Evolutionary conservation across 2,113 vertebrate species (phyloP).

Genomic region (Gymnocephalus cernua): DNA sequence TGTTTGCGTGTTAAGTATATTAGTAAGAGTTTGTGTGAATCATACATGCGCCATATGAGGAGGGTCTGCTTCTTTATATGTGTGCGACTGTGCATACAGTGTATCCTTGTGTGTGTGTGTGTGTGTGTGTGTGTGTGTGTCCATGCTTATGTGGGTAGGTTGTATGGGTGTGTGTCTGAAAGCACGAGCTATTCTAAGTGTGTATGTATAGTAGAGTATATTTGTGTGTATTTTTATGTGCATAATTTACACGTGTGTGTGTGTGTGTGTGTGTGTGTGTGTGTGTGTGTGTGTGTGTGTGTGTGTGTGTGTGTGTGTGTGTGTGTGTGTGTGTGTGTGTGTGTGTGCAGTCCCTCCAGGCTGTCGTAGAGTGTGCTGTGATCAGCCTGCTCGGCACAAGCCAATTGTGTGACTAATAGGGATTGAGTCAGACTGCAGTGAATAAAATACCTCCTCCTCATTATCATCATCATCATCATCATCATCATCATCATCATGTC

Average conservation of each 20-base stretch:
- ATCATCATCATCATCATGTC: constrained; percentile 33
- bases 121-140: constrained; percentile 1
- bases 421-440: constrained; percentile 63
- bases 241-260: neutral
- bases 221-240: neutral
- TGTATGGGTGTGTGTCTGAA: constrained; percentile 10
- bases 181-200: constrained; percentile 4
- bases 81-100: neutral
- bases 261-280: neutral
- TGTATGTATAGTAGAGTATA: neutral
- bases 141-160: neutral
- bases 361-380: constrained; percentile 47
- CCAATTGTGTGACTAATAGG: constrained; percentile 72
- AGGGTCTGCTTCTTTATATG: neutral
- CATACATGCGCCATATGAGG: neutral
- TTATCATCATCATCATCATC: constrained; percentile 26
- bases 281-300: neutral
- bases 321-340: constrained; percentile 19
- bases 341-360: constrained; percentile 37
- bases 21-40: neutral
- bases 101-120: neutral
- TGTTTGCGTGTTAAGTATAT: constrained; percentile 1
- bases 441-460: constrained; percentile 59
- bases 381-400: constrained; percentile 64
- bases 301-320: neutral